Evolutionary conservation across 2,888 invertebrate genomes (phyloP), one percentile per base, ranked within the genome.

Genomic region (Meliscaeva auricollis): DNA sequence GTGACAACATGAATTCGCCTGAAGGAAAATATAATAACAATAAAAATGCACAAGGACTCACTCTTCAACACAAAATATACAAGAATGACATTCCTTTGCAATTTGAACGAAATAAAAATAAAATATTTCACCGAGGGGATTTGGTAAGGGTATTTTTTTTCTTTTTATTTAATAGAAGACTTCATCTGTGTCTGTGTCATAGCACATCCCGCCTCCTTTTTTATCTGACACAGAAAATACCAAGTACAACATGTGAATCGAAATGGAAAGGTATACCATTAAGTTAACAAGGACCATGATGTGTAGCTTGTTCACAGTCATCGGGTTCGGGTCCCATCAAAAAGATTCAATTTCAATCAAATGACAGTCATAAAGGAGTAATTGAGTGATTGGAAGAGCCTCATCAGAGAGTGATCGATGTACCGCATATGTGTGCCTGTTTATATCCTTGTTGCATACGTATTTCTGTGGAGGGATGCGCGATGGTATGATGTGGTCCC

Each of bases 351-450:
- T 85, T 85, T 81, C 72, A 85, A 81, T 81, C 72, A 62, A 81
- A 85, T 85, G 85, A 58, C 85, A 69, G 81, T 81, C 76, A 81
- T 85, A 85, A 85, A 85, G 73, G 68, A 77, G 85, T 85, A 85
- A 85, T 85, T 85, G 85, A 85, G 85, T 85, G 81, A 85, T 81
- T 85, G 81, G 62, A 56, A 83, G 73, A 77, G 58, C 78, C 73
- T 78, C 41, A 77, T 78, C 41, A 32, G 32, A 30, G 7, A 20
- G 66, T 73, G 68, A 83, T 73, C 73, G 73, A 68, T 73, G 73
- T 41, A 77, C 46, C 46, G 8, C 7, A 15, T n/a, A 52, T 77
- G 32, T 76, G 15, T 44, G 48, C n/a, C n/a, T n/a, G n/a, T n/a
- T n/a, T 17, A 15, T 17, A 11, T 4, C 35, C 13, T 38, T 44